Evolutionary conservation across 2,797 vertebrate genomes (phyloP).

Genomic region (Sebastes jordani): DNA sequence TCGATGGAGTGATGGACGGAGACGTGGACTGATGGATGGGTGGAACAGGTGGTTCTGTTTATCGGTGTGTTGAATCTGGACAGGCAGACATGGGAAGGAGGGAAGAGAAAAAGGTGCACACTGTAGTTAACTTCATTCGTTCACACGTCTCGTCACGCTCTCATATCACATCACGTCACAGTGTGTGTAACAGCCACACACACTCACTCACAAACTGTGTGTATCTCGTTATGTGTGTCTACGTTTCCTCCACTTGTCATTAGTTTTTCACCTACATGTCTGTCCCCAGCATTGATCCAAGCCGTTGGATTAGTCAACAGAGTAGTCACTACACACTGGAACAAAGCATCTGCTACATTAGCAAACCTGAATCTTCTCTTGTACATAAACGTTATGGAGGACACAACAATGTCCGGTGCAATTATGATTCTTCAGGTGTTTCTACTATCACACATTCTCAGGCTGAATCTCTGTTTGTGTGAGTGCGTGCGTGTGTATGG

Average conservation of each 20-base stretch:
- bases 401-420: slow-evolving; percentile 52
- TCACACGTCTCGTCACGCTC: slow-evolving; percentile 7
- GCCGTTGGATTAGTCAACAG: slow-evolving; percentile 65
- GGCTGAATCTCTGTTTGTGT: slow-evolving; percentile 38
- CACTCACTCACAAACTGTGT: not conserved
- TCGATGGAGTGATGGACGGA: slow-evolving; percentile 38
- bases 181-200: slow-evolving; percentile 12
- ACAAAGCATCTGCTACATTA: slow-evolving; percentile 58
- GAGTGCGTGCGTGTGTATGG: not conserved
- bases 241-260: slow-evolving; percentile 22
- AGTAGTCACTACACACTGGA: slow-evolving; percentile 80
- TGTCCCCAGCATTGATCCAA: slow-evolving; percentile 44
- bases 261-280: slow-evolving; percentile 21
- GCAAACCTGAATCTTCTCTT: slow-evolving; percentile 42
- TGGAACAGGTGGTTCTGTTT: slow-evolving; percentile 27
- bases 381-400: slow-evolving; percentile 39
- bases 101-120: slow-evolving; percentile 28
- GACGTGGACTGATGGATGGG: slow-evolving; percentile 49
- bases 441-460: slow-evolving; percentile 62
- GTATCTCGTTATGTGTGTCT: slow-evolving; percentile 3
- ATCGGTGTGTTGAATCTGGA: slow-evolving; percentile 51
- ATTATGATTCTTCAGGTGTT: slow-evolving; percentile 68
- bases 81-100: slow-evolving; percentile 59
- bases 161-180: not conserved
- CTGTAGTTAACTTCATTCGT: slow-evolving; percentile 47